Conservation (phyloP, 2,797 vertebrate genomes). For the Peromyscus melanophrys region DNA sequence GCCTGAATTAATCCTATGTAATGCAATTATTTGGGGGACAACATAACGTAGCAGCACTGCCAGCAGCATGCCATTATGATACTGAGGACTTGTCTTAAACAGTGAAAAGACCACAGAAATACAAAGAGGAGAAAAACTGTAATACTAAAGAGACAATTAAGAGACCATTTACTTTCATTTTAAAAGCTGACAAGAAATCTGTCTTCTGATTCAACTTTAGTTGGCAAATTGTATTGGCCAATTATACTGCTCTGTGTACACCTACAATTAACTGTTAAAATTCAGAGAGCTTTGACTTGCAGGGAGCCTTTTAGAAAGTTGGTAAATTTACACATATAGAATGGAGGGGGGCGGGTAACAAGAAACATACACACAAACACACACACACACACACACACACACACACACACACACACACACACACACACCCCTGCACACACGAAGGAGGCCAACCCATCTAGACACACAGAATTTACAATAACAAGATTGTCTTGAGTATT, state of each 20-base stretch:
- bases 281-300: neutral
- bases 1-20: neutral
- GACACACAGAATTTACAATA: neutral
- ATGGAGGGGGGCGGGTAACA: neutral
- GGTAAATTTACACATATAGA: neutral
- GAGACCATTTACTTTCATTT: neutral
- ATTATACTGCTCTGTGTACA: fast-evolving
- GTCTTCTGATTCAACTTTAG: neutral
- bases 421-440: fast-evolving
- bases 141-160: neutral
- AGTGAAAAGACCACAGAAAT: neutral
- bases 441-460: neutral
- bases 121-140: neutral
- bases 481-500: neutral
- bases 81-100: neutral
- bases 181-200: neutral
- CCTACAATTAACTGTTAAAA: neutral
- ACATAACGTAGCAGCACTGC: neutral
- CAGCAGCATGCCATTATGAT: neutral
- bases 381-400: fast-evolving
- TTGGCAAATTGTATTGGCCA: neutral
- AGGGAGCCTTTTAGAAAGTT: neutral
- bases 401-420: neutral
- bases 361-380: no score
- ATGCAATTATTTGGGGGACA: fast-evolving